Conservation (phyloP, 2,888 invertebrate genomes). For the Pollenia amentaria region DNA sequence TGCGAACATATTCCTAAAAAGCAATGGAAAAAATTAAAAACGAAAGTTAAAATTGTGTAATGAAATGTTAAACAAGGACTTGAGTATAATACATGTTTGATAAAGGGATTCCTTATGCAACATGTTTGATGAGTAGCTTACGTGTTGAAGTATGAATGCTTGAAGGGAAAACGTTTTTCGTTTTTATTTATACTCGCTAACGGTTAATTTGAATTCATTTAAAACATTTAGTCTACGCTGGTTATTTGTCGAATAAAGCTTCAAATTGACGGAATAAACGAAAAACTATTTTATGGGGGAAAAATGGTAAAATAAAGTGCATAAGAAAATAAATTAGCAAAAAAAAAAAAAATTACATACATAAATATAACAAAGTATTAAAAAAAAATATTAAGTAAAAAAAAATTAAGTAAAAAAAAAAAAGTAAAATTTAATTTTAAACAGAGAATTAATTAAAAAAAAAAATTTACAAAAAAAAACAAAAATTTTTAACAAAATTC, state of each 20-base stretch:
- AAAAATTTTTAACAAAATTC: too few species aligned
- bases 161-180: slow-evolving; percentile 44
- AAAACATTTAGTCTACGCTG: slow-evolving; percentile 71
- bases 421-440: not conserved
- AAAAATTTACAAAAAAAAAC: too few species aligned
- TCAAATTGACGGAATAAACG: slow-evolving; percentile 53
- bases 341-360: not conserved
- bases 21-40: not conserved
- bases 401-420: not conserved
- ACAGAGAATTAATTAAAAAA: too few species aligned
- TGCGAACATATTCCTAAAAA: not conserved
- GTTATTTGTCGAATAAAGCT: slow-evolving; percentile 70
- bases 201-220: slow-evolving; percentile 32
- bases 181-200: slow-evolving; percentile 37
- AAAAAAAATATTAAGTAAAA: not conserved
- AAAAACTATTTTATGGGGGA: slow-evolving; percentile 5
- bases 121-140: slow-evolving; percentile 49
- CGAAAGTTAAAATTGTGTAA: slow-evolving; percentile 43
- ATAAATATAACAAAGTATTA: not conserved
- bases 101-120: slow-evolving; percentile 51
- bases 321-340: slow-evolving; percentile 13
- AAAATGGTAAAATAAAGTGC: slow-evolving; percentile 13
- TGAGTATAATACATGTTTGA: slow-evolving; percentile 20
- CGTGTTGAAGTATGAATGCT: not conserved
- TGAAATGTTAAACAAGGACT: not conserved